Evolutionary conservation across 1,140 invertebrate species (phyloP).

Genomic region (Phthorimaea operculella): DNA sequence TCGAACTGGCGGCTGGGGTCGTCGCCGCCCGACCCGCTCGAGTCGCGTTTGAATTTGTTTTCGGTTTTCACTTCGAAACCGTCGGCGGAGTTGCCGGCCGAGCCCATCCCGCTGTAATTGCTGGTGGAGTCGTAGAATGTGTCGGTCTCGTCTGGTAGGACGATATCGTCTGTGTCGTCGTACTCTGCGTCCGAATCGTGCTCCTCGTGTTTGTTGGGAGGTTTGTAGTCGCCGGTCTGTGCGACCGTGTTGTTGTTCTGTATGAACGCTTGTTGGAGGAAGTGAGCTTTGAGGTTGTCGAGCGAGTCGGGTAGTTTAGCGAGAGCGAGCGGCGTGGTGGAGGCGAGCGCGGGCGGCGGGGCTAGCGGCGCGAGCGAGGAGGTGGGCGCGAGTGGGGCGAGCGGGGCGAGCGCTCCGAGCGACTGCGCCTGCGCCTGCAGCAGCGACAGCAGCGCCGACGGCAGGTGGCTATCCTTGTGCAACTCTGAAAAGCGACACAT

Average conservation of each 20-base stretch:
- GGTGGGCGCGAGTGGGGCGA: slow-evolving; percentile 7
- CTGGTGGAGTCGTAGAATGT: slow-evolving; percentile 27
- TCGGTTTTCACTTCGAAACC: slow-evolving; percentile 61
- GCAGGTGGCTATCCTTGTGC: slow-evolving; percentile 44
- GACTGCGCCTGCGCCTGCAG: slow-evolving; percentile 44
- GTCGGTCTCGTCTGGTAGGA: slow-evolving; percentile 55
- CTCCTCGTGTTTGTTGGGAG: slow-evolving; percentile 35
- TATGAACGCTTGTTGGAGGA: slow-evolving; percentile 49
- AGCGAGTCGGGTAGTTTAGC: slow-evolving; percentile 21
- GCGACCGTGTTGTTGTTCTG: slow-evolving; percentile 51
- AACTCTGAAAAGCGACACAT: slow-evolving; percentile 59
- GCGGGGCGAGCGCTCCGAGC: slow-evolving; percentile 33
- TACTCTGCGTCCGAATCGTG: slow-evolving; percentile 49
- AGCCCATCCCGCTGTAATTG: slow-evolving; percentile 6
- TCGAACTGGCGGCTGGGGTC: slow-evolving; percentile 77
- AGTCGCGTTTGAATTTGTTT: slow-evolving; percentile 24
- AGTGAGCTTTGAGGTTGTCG: slow-evolving; percentile 37
- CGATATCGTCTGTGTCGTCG: slow-evolving; percentile 65
- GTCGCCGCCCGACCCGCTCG: slow-evolving; percentile 37
- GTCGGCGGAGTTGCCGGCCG: slow-evolving; percentile 45
- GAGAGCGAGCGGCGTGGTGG: slow-evolving; percentile 8
- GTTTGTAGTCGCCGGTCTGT: slow-evolving; percentile 14
- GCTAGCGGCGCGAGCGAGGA: background rate
- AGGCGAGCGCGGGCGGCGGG: background rate
- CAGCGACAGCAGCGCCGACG: slow-evolving; percentile 50